Evolutionary conservation across 2,888 invertebrate species (phyloP).

Genomic region (Morpho achilles): DNA sequence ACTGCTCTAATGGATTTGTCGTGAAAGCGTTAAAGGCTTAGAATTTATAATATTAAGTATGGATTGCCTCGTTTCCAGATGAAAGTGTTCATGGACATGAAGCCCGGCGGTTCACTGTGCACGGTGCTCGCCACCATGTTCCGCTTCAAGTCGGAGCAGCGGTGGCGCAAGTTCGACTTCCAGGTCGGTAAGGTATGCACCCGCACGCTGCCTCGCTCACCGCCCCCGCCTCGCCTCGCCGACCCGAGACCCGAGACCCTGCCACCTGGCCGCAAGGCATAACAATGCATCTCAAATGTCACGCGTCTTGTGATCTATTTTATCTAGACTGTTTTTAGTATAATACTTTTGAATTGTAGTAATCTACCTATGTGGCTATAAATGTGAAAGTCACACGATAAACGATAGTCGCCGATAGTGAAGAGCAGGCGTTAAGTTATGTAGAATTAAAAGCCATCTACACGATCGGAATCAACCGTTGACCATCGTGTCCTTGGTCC

Average conservation of each 20-base stretch:
- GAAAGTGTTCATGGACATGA: slow-evolving; percentile 97
- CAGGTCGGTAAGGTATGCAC: slow-evolving; percentile 88
- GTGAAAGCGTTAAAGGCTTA: no score
- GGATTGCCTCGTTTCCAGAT: slow-evolving; percentile 78
- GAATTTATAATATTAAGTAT: no score
- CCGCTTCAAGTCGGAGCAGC: slow-evolving; percentile 97
- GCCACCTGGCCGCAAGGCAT: slow-evolving; percentile 44
- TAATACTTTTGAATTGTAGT: no score
- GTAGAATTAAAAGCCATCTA: no score
- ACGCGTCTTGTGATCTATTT: slow-evolving; percentile 31
- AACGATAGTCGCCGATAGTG: no score
- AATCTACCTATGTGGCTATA: no score
- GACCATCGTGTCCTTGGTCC: no score
- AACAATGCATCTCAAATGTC: slow-evolving; percentile 45
- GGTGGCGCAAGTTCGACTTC: slow-evolving; percentile 96
- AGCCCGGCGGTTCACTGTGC: slow-evolving; percentile 94
- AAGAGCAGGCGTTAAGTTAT: no score
- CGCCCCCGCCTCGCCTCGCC: slow-evolving; percentile 41
- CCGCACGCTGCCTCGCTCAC: slow-evolving; percentile 56
- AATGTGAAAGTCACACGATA: no score
- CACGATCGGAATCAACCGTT: no score
- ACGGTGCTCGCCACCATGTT: slow-evolving; percentile 96
- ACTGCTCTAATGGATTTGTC: no score
- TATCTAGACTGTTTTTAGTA: background rate
- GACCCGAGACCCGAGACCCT: slow-evolving; percentile 38